Evolutionary conservation across 2,113 vertebrate genomes (phyloP), one percentile per base, ranked within the genome.

Genomic region (Myiagra hebetior): DNA sequence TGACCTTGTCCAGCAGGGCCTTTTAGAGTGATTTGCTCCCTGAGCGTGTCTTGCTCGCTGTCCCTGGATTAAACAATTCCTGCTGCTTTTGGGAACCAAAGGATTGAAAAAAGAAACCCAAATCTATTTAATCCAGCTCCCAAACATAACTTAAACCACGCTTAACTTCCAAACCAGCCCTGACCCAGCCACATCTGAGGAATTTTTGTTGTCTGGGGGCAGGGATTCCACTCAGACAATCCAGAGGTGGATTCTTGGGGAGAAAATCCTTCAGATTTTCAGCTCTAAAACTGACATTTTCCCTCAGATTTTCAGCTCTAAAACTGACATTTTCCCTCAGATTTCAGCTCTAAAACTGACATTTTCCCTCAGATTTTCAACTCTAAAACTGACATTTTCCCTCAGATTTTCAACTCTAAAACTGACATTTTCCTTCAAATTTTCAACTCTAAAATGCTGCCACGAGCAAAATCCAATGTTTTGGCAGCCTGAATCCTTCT

Each of bases 1-100:
- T 37, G 19, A 15, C 39, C 56, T 56, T 46, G 18, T 12, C 22
- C 47, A 60, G 12, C 33, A 3, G 44, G 6, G 46, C 23, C 1
- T 27, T 89, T 50, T 17, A 20, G 35, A 46, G 56, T 4, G 22
- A 8, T 33, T 72, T 37, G 7, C 15, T 56, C 55, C 83, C 76
- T 22, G 46, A 35, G 55, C 2, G 2, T 10, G 27, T 21, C 18
- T 24, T 52, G 52, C 39, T 47, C 42, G 0, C 47, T n/a, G 1
- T n/a, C 33, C n/a, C 52, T 46, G 63, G 15, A 23, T 35, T 17
- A 10, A 84, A 53, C n/a, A 35, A 28, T 31, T 89, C 72, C 41
- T n/a, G 2, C 73, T 15, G 8, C 37, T 53, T 75, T 53, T n/a
- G 42, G 42, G 22, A 83, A 37, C 33, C 30, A 46, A 62, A 60